Evolutionary conservation across 2,113 vertebrate species (phyloP).

Genomic region (Genyomyrus donnyi): DNA sequence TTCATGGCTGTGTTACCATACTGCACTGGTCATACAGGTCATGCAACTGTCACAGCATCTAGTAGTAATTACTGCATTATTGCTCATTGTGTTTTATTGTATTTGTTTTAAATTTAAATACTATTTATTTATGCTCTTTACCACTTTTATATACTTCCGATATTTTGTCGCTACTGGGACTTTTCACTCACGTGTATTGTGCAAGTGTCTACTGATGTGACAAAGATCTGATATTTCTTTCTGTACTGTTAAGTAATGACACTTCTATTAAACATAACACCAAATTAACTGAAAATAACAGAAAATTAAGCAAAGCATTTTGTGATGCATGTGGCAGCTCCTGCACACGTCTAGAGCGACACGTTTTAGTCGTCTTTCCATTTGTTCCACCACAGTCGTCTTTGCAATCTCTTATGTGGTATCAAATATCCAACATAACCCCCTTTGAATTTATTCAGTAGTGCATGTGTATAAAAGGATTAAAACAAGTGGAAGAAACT

Average conservation of each 20-base stretch:
- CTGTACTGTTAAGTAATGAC: neutral
- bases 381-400: neutral
- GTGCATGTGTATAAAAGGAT: neutral
- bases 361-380: neutral
- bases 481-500: neutral
- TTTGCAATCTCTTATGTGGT: neutral
- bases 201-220: neutral
- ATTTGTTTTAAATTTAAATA: neutral
- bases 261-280: neutral
- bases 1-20: neutral
- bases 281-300: neutral
- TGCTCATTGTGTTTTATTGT: neutral
- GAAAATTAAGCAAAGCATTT: neutral
- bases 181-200: neutral
- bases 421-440: neutral
- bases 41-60: neutral
- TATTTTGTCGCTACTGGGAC: neutral
- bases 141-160: neutral
- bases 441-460: neutral
- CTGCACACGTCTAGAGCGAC: neutral
- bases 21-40: neutral
- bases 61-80: neutral
- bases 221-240: neutral
- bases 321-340: neutral
- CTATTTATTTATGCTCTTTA: neutral